These are phyloP conservation scores for Eupithecia inturbata DNA, from an alignment of 2,888 invertebrate species.

Conservation along the genomic window DNA sequence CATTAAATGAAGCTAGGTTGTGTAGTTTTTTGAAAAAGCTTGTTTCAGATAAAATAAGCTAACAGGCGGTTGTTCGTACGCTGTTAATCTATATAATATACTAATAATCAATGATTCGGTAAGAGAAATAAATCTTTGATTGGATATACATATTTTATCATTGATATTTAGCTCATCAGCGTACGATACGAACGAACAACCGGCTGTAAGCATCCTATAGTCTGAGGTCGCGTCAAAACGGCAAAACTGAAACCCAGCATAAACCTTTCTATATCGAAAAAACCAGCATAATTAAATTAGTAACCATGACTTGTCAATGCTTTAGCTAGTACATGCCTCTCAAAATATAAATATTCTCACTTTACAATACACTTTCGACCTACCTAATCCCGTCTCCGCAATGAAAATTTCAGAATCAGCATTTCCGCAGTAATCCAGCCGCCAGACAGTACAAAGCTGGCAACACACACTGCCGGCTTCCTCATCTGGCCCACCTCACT, in stretches of 20 bases:
- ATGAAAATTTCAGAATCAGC: not conserved
- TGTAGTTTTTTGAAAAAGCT: not conserved
- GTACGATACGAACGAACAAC: not conserved
- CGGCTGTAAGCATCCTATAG: not conserved
- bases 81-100: not conserved
- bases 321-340: not conserved
- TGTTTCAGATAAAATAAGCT: not conserved
- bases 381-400: not conserved
- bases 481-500: constrained; percentile 61
- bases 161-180: not conserved
- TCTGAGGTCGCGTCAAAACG: not conserved
- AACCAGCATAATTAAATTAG: not conserved
- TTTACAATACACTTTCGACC: not conserved
- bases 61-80: not conserved
- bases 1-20: not conserved
- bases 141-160: not conserved
- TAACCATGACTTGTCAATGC: not conserved
- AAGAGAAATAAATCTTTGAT: not conserved
- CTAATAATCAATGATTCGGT: not conserved
- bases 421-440: constrained; percentile 3
- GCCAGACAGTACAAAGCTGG: constrained; percentile 39
- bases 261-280: not conserved
- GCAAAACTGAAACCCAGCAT: not conserved
- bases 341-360: not conserved
- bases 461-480: constrained; percentile 42